phyloP scores from a whole-genome alignment of 2,888 invertebrate species.

The Chouioia cunea region DNA sequence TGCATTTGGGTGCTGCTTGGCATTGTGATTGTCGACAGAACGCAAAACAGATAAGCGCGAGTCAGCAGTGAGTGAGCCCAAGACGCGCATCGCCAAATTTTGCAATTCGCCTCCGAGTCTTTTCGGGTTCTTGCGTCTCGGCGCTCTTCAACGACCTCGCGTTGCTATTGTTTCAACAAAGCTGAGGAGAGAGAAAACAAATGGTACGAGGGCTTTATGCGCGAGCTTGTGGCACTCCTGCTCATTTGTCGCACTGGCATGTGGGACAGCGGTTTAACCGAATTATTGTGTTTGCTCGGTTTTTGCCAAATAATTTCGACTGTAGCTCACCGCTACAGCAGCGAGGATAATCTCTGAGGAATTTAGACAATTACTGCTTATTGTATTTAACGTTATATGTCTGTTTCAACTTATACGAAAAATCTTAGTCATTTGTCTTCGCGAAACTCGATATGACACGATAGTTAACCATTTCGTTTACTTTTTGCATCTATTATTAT shows the following conservation, averaged over 20 bases:
- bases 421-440: too few species aligned
- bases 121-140: slow-evolving; percentile 4
- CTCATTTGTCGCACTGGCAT: too few species aligned
- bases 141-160: background rate
- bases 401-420: too few species aligned
- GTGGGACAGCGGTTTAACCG: background rate
- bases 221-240: background rate
- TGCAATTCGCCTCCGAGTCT: slow-evolving; percentile 4
- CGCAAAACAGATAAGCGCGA: slow-evolving; percentile 48
- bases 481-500: too few species aligned
- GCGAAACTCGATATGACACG: too few species aligned
- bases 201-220: background rate
- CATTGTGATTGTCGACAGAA: slow-evolving; percentile 24
- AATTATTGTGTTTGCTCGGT: slow-evolving; percentile 11
- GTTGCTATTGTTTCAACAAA: background rate
- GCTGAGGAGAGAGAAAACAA: background rate
- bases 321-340: too few species aligned
- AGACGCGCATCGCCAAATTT: slow-evolving; percentile 14
- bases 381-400: too few species aligned
- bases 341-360: too few species aligned
- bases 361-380: too few species aligned
- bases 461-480: too few species aligned
- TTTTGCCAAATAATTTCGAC: too few species aligned
- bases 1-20: slow-evolving; percentile 50
- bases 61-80: slow-evolving; percentile 10